Evolutionary conservation across 23 tunicate genomes (phyloP), one percentile per base, ranked within the genome.

Genomic region (Clavelina lepadiformis): DNA sequence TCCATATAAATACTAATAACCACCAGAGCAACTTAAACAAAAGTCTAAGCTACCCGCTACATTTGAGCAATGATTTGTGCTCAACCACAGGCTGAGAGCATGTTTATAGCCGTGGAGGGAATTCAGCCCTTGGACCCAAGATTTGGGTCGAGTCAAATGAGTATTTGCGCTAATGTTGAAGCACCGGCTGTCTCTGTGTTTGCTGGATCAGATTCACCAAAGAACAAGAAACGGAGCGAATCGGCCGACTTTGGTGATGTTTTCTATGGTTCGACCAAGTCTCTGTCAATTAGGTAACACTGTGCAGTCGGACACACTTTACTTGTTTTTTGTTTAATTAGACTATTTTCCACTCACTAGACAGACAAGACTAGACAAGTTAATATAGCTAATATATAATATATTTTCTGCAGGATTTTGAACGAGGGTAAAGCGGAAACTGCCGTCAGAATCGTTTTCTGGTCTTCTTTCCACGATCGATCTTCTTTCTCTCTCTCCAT

Each of bases 341-440:
- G n/a, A n/a, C n/a, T n/a, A n/a, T n/a, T n/a, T n/a, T n/a, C n/a
- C n/a, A n/a, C n/a, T n/a, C n/a, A n/a, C n/a, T n/a, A n/a, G n/a
- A n/a, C n/a, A n/a, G n/a, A n/a, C n/a, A n/a, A n/a, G n/a, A n/a
- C n/a, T n/a, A n/a, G n/a, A n/a, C n/a, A n/a, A n/a, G n/a, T n/a
- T n/a, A n/a, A n/a, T n/a, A n/a, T n/a, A n/a, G n/a, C n/a, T n/a
- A n/a, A n/a, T n/a, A n/a, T n/a, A n/a, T n/a, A n/a, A n/a, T n/a
- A n/a, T n/a, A 8, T 2, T 5, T 1, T 49, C 25, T 60, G 1
- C 58, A 84, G 93, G 59, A 63, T 84, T 1, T 44, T 67, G 36
- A 84, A 84, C 78, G 52, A 61, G 63, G 74, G 83, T 26, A 56
- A 73, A 57, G 75, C 52, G 58, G 93, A 84, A 35, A 51, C 71